These are phyloP conservation scores for Lycia hirtaria DNA, from an alignment of 2,888 invertebrate genomes.

Conservation along the genomic window DNA sequence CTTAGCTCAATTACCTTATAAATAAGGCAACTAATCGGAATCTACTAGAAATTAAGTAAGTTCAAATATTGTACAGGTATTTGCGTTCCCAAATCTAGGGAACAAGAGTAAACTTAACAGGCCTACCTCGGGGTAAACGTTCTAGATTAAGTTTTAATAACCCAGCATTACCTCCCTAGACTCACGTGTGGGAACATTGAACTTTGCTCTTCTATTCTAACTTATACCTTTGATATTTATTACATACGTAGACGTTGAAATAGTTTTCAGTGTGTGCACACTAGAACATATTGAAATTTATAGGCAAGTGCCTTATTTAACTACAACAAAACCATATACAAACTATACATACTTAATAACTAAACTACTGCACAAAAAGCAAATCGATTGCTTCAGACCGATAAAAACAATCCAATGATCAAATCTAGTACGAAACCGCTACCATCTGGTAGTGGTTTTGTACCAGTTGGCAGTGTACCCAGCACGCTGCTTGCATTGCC, in stretches of 20 bases:
- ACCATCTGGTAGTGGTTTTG: too few relatives aligned
- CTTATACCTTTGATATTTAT: not conserved
- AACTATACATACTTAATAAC: too few relatives aligned
- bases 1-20: too few relatives aligned
- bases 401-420: too few relatives aligned
- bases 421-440: too few relatives aligned
- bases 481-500: too few relatives aligned
- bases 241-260: not conserved
- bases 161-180: not conserved
- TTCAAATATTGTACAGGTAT: not conserved
- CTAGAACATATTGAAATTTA: not conserved
- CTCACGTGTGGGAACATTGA: not conserved
- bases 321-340: too few relatives aligned
- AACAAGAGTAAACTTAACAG: slow-evolving; percentile 3
- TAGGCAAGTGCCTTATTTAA: too few relatives aligned
- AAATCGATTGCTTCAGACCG: too few relatives aligned
- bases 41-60: too few relatives aligned
- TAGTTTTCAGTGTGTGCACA: not conserved
- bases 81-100: not conserved
- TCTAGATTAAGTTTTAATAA: slow-evolving; percentile 7
- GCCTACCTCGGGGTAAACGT: not conserved
- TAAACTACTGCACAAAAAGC: too few relatives aligned
- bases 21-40: not conserved
- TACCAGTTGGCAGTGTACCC: too few relatives aligned
- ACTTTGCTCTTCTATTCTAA: not conserved